Base-by-base conservation (phyloP, 2,888 invertebrate species). In the Lydus trimaculatus region DNA sequence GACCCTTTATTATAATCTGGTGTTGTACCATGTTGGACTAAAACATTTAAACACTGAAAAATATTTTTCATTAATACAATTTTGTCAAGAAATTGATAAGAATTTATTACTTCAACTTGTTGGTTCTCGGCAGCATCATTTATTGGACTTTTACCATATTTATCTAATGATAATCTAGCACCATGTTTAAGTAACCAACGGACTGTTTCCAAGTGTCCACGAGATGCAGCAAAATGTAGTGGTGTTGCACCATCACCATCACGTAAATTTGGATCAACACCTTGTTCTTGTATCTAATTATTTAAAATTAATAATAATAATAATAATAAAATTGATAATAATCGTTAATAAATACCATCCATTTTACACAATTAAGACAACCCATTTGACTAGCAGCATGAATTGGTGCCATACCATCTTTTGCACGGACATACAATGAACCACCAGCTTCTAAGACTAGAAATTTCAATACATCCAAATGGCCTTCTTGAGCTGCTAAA, bases 381-480 rank as follows among this genome's bases (percentile, higher is more conserved):
- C 95, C 95, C 88, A 94, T 95, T 88, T 96, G 96, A 69, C 95
- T 94, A 61, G 96, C 95, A 11, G 95, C 95, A 85, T 96, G 96
- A 69, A 96, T 90, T 63, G 95, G 95, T 70, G 94, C 92, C 95
- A 96, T 96, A 48, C 95, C 96, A 86, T 96, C 96, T 80, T 94
- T 90, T 58, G 95, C 94, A 48, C 94, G 87, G 1, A 95, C 93
- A 81, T 94, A 93, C 66, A 95, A 86, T 31, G 94, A 90, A 0
- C 95, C 95, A 5, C 94, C 94, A 6, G 94, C 94, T 83, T 94
- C 93, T 78, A 92, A 87, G 69, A 95, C 94, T 80, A 96, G 87
- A 86, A 94, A 94, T 84, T 94, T 92, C 65, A 96, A 89, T 59
- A 95, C 94, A 60, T 95, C 94, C 78, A 95, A 87, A 84, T 95